Percentiles rank a stretch among this genome's conserved stretches.
Conservation (phyloP, 2,888 invertebrate species). For the Catonia carolina region DNA sequence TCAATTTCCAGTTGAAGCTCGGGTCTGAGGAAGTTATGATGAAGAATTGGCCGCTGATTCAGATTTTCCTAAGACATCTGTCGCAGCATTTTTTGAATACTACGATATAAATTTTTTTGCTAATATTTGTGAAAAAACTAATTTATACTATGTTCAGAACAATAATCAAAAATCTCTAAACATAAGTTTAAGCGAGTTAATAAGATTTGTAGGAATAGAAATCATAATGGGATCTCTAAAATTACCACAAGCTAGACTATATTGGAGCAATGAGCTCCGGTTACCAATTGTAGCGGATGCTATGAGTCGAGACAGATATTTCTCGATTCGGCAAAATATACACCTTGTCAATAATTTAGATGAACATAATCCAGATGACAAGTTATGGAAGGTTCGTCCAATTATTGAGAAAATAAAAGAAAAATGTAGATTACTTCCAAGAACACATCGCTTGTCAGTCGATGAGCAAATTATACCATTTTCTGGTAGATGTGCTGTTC, state of each 20-base stretch:
- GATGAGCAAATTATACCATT: background rate
- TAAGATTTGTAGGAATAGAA: background rate
- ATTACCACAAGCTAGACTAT: background rate
- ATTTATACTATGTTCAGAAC: too few species aligned
- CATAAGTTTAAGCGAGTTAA: too few species aligned
- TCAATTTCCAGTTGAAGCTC: too few species aligned
- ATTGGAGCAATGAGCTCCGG: background rate
- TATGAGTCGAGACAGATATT: background rate
- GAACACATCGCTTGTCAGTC: background rate
- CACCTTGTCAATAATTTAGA: background rate
- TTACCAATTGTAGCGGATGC: background rate
- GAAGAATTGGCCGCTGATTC: too few species aligned
- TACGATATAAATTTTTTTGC: too few species aligned
- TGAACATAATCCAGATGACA: background rate
- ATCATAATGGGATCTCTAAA: background rate
- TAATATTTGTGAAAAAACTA: too few species aligned
- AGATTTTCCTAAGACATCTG: too few species aligned
- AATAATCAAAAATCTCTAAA: too few species aligned
- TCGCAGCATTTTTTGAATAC: too few species aligned
- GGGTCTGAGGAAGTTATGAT: too few species aligned
- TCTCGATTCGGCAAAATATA: background rate
- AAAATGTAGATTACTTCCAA: background rate
- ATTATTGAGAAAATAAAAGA: background rate
- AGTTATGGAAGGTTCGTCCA: background rate
- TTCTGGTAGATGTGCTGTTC: background rate